Evolutionary conservation across 2,888 invertebrate species (phyloP).

Genomic region (Andricus quercusramuli): DNA sequence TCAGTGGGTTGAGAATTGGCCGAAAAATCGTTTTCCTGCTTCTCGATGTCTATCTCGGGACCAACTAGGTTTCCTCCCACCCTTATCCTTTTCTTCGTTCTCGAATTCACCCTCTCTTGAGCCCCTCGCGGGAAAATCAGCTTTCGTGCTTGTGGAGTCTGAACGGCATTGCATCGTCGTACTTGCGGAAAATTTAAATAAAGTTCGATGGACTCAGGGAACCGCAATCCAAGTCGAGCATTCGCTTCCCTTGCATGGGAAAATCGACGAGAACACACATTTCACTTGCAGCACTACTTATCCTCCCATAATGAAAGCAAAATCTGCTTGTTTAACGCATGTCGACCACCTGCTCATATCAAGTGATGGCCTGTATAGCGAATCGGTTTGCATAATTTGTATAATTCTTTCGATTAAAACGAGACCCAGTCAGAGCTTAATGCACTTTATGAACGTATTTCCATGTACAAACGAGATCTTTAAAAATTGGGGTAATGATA

Average conservation of each 20-base stretch:
- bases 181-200: conserved; percentile 60
- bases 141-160: conserved; percentile 39
- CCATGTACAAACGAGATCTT: neutral
- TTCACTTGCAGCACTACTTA: conserved; percentile 29
- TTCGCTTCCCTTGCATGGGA: conserved; percentile 43
- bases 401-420: neutral
- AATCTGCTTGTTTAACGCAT: conserved; percentile 22
- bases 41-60: conserved; percentile 58
- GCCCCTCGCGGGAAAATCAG: conserved; percentile 56
- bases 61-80: conserved; percentile 17
- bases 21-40: conserved; percentile 55
- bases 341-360: neutral
- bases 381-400: neutral
- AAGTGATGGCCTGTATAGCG: neutral
- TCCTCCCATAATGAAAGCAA: conserved; percentile 21
- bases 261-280: conserved; percentile 48
- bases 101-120: conserved; percentile 34
- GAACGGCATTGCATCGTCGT: conserved; percentile 52
- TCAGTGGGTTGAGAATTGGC: conserved; percentile 60
- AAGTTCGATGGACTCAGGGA: conserved; percentile 48
- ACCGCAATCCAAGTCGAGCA: conserved; percentile 43
- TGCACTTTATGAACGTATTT: neutral
- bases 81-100: conserved; percentile 15
- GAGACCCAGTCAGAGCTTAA: neutral
- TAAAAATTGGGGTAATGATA: neutral